These are phyloP conservation scores for Cydia strobilella DNA, from an alignment of 1,140 invertebrate species.

Conservation along the genomic window DNA sequence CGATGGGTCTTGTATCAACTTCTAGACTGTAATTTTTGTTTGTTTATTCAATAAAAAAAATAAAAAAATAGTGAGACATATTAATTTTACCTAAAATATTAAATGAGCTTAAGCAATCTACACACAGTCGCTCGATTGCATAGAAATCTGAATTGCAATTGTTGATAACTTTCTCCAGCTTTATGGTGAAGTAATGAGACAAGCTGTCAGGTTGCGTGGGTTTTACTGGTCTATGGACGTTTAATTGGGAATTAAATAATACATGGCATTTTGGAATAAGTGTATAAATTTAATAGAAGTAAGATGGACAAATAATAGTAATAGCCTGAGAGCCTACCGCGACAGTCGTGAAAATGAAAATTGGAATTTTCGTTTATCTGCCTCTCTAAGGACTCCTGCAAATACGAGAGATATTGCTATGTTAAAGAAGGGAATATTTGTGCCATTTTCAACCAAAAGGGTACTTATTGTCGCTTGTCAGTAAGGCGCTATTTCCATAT, in stretches of 20 bases:
- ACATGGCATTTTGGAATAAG: background rate
- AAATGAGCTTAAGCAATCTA: constrained; percentile 1
- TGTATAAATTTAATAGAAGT: background rate
- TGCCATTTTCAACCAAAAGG: too few species aligned
- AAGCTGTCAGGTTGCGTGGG: constrained; percentile 13
- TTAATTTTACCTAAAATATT: background rate
- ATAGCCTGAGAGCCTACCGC: background rate
- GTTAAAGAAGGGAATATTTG: too few species aligned
- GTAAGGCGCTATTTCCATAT: too few species aligned
- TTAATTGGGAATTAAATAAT: constrained; percentile 5
- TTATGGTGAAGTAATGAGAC: constrained; percentile 29
- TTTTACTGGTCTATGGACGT: background rate
- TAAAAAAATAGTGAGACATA: too few species aligned
- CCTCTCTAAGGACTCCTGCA: too few species aligned
- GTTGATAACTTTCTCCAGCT: constrained; percentile 19
- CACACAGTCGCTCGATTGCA: background rate
- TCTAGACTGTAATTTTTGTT: too few species aligned
- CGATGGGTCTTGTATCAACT: too few species aligned
- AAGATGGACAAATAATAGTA: background rate
- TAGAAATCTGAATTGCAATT: constrained; percentile 24
- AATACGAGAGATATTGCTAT: too few species aligned
- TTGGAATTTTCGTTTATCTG: too few species aligned
- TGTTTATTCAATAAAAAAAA: too few species aligned
- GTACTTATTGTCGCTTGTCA: too few species aligned
- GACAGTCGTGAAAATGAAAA: too few species aligned